Evolutionary conservation across 2,797 vertebrate genomes (phyloP).

Genomic region (Gallinago solitaria): DNA sequence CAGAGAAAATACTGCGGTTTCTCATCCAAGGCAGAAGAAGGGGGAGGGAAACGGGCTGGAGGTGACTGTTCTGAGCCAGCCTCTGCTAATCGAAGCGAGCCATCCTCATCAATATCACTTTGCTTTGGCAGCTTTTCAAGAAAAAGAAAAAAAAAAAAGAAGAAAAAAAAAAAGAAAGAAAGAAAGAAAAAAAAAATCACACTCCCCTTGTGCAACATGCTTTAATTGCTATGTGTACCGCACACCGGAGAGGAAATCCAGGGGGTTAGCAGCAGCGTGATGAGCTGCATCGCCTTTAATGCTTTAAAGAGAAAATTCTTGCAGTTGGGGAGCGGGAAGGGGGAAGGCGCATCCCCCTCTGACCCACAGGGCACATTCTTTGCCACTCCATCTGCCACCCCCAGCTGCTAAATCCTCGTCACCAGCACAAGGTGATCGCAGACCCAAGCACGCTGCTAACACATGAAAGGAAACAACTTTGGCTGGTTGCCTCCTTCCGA

Average conservation of each 20-base stretch:
- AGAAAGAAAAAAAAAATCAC: not conserved
- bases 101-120: slow-evolving; percentile 57
- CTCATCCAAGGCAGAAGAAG: not conserved
- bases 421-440: slow-evolving; percentile 29
- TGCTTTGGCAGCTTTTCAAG: slow-evolving; percentile 37
- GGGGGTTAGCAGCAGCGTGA: not conserved
- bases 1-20: not conserved
- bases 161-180: fast-evolving
- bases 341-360: not conserved
- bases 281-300: not conserved
- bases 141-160: not conserved
- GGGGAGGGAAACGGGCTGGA: not conserved
- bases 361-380: slow-evolving; percentile 37
- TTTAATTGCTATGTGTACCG: not conserved
- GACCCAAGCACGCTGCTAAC: not conserved
- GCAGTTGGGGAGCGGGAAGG: not conserved
- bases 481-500: slow-evolving; percentile 13
- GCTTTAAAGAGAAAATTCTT: not conserved
- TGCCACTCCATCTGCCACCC: slow-evolving; percentile 51
- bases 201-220: not conserved
- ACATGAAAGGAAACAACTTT: slow-evolving; percentile 48
- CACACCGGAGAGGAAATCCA: slow-evolving; percentile 27
- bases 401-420: slow-evolving; percentile 49
- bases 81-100: not conserved
- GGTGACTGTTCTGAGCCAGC: slow-evolving; percentile 13